Percentiles rank a stretch among this genome's conserved stretches.
Conservation (phyloP, 2,113 vertebrate species). For the Garra rufa region DNA sequence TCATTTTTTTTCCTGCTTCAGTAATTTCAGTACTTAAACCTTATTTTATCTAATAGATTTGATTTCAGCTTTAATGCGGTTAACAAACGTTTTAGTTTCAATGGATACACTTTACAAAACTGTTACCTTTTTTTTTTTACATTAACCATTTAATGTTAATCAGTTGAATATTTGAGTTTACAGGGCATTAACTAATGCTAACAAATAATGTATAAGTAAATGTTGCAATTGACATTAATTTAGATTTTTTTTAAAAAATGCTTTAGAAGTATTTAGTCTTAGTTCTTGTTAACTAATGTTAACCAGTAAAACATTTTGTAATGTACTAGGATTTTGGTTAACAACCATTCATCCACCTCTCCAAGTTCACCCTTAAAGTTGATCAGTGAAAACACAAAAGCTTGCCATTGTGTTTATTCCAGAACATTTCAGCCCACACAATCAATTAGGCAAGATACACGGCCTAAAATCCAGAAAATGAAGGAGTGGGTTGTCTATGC, state of each 20-base stretch:
- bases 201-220: neutral
- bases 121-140: too few relatives aligned
- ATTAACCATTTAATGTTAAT: too few relatives aligned
- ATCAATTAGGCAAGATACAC: conserved; percentile 2
- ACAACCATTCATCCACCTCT: neutral
- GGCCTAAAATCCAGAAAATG: conserved; percentile 25
- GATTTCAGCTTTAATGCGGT: too few relatives aligned
- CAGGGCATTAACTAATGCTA: neutral
- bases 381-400: neutral
- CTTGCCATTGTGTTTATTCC: neutral
- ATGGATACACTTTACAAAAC: too few relatives aligned
- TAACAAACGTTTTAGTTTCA: too few relatives aligned
- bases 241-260: neutral
- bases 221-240: neutral
- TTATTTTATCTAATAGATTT: too few relatives aligned
- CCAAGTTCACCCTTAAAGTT: neutral
- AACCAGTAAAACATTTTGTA: neutral
- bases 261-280: neutral
- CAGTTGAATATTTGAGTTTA: too few relatives aligned
- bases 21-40: too few relatives aligned
- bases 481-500: neutral
- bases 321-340: neutral
- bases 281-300: neutral
- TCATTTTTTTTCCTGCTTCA: too few relatives aligned
- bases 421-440: neutral